Percentiles rank a stretch among this genome's conserved stretches.
These are phyloP conservation scores for Drosophila dunni DNA, from an alignment of 1,140 invertebrate genomes.

Conservation along the genomic window DNA sequence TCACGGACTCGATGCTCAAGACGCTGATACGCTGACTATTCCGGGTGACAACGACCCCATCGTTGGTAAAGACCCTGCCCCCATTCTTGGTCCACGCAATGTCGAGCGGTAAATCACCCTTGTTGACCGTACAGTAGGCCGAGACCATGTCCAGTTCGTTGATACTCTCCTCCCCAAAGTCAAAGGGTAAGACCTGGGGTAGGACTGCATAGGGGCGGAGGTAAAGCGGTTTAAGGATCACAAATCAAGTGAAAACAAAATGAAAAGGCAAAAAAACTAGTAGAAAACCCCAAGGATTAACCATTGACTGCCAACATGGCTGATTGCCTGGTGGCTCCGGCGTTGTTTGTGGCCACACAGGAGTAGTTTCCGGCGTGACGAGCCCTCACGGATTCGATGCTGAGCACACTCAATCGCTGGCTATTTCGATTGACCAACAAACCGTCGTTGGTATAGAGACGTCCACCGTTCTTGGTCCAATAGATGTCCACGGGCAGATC, in stretches of 20 bases:
- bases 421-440: slow-evolving; percentile 87
- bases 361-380: slow-evolving; percentile 89
- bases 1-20: slow-evolving; percentile 88
- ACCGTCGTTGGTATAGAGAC: slow-evolving; percentile 81
- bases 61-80: slow-evolving; percentile 76
- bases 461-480: slow-evolving; percentile 87
- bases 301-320: slow-evolving; percentile 86
- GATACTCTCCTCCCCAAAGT: slow-evolving; percentile 89
- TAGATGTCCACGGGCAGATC: slow-evolving; percentile 92
- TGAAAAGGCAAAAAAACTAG: slow-evolving; percentile 23
- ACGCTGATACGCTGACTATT: slow-evolving; percentile 88
- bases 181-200: slow-evolving; percentile 89
- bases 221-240: slow-evolving; percentile 1
- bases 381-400: slow-evolving; percentile 87
- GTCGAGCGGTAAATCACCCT: slow-evolving; percentile 92
- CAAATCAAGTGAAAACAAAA: slow-evolving; percentile 84
- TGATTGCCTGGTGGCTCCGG: slow-evolving; percentile 89
- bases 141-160: slow-evolving; percentile 89
- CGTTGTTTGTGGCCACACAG: slow-evolving; percentile 90
- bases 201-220: slow-evolving; percentile 85
- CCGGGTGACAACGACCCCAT: slow-evolving; percentile 86
- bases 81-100: slow-evolving; percentile 88
- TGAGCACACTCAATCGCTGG: slow-evolving; percentile 88
- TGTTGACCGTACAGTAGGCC: slow-evolving; percentile 92
- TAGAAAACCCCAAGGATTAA: slow-evolving; percentile 35